Evolutionary conservation across 2,113 vertebrate species (phyloP), one percentile per base, ranked within the genome.

Genomic region (Rhinopomastus cyanomelas): DNA sequence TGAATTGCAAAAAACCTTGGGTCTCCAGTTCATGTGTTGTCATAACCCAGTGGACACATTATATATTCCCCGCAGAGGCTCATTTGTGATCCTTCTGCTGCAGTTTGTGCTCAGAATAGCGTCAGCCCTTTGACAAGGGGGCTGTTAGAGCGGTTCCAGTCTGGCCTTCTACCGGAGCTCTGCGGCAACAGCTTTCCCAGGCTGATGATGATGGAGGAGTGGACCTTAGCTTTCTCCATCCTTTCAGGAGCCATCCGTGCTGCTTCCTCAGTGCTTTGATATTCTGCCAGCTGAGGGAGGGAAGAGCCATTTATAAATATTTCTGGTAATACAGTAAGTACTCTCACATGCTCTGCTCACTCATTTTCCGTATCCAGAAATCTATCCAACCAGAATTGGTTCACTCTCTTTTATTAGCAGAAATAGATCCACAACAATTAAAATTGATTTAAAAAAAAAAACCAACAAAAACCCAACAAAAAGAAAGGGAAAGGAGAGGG

Each of bases 321-420:
- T 96, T 96, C 94, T 96, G 93, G 95, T 96, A 94, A 96, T 95
- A 93, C 94, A 95, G 94, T 96, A 96, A 93, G 92, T 94, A 96
- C 91, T 95, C 86, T 94, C 79, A 87, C 92, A 92, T 96, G 86
- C 89, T 93, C 89, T 89, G 94, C 87, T 95, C 92, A 32, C 92
- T 92, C 89, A 91, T 85, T 95, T 92, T 95, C 94, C 90, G 88
- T 95, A 95, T 90, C 88, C 91, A 92, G 92, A 95, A 90, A 92
- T 95, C 93, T 92, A 93, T 96, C 87, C 56, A 44, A 95, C 90
- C 92, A 94, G 90, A 96, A 94, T 93, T 68, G 29, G 90, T 84
- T 88, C 89, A 81, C 82, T 96, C 84, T 94, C 89, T 94, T 95
- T 95, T 96, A 90, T 93, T 94, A 94, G 88, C 89, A 94, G 81